These are phyloP conservation scores for Serinus canaria DNA, from an alignment of 2,113 vertebrate species.

Conservation along the genomic window DNA sequence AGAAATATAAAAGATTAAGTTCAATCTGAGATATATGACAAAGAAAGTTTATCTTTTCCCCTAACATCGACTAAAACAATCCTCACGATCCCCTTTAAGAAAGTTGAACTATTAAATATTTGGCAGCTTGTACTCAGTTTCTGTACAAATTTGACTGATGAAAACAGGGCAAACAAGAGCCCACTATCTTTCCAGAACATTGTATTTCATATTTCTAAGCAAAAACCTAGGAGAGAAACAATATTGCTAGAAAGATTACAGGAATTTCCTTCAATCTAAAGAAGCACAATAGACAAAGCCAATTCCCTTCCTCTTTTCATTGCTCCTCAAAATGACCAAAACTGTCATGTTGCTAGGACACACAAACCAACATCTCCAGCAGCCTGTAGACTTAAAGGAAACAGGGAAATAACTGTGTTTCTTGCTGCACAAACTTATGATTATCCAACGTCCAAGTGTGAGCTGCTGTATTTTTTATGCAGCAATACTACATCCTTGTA, in stretches of 20 bases:
- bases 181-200: not conserved
- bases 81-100: not conserved
- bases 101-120: not conserved
- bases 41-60: not conserved
- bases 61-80: not conserved
- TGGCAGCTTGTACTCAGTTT: not conserved
- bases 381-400: not conserved
- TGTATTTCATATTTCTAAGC: not conserved
- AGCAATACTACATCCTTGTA: not conserved
- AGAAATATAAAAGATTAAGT: not conserved
- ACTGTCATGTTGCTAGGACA: not conserved
- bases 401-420: not conserved
- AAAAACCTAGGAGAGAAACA: not conserved
- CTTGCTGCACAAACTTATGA: not conserved
- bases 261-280: not conserved
- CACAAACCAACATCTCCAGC: not conserved
- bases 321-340: not conserved
- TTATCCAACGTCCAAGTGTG: not conserved
- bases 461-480: not conserved
- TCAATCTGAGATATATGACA: not conserved
- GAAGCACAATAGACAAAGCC: not conserved
- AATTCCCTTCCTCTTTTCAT: not conserved
- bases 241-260: not conserved
- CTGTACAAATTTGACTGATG: not conserved
- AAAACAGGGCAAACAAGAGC: not conserved